phyloP scores from a whole-genome alignment of 2,888 invertebrate genomes.

The Cabera pusaria region DNA sequence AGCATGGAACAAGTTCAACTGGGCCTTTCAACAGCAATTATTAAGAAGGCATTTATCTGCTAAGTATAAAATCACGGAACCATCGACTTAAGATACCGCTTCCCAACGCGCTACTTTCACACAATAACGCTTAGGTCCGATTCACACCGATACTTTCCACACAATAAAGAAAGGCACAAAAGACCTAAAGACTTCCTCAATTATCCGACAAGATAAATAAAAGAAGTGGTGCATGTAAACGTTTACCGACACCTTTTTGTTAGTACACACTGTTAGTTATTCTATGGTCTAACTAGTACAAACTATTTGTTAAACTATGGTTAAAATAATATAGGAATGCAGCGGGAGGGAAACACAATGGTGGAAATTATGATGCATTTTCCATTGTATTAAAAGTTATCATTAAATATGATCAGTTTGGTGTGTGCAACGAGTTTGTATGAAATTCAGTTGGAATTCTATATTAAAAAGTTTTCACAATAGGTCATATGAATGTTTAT shows the following conservation, averaged over 20 bases:
- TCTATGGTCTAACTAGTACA: background rate
- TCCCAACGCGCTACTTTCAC: too few species aligned
- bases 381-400: too few species aligned
- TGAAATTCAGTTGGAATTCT: background rate
- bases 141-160: constrained; percentile 34
- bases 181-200: constrained; percentile 71
- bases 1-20: too few species aligned
- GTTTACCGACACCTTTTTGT: too few species aligned
- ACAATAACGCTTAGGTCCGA: background rate
- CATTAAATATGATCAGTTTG: too few species aligned
- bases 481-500: too few species aligned
- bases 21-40: too few species aligned
- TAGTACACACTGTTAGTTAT: constrained; percentile 6
- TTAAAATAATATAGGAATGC: constrained; percentile 4
- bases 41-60: too few species aligned
- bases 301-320: constrained; percentile 4
- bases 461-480: too few species aligned
- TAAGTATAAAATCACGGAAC: too few species aligned
- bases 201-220: constrained; percentile 63
- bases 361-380: constrained; percentile 21
- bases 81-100: too few species aligned
- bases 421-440: too few species aligned
- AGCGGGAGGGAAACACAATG: constrained; percentile 18
- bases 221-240: constrained; percentile 42
- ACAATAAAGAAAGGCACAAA: constrained; percentile 48